Conservation (phyloP, 2,113 vertebrate genomes). For the Dipodomys spectabilis region DNA sequence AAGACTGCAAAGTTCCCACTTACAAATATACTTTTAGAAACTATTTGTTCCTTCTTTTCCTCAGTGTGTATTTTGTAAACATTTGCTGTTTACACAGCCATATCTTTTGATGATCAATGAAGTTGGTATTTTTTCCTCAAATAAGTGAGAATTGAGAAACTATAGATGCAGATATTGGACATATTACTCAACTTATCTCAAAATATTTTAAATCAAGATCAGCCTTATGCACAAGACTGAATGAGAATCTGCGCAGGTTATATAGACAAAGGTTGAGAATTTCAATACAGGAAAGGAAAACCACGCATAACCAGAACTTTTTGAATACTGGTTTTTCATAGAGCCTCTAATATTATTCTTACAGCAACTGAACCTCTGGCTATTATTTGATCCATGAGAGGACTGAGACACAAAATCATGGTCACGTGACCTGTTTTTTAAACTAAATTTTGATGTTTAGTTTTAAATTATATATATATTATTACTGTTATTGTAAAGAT, state of each 20-base stretch:
- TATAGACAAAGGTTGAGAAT: neutral
- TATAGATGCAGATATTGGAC: neutral
- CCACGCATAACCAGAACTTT: neutral
- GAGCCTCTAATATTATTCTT: neutral
- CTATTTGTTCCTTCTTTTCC: conserved; percentile 29
- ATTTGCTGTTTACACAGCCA: neutral
- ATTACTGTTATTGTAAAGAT: too few relatives aligned
- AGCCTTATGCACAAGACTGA: neutral
- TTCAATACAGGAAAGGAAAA: neutral
- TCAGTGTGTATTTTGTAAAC: conserved; percentile 45
- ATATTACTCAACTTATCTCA: neutral
- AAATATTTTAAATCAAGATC: conserved; percentile 5
- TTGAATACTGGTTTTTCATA: neutral
- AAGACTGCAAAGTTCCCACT: conserved; percentile 27
- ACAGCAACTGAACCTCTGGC: neutral
- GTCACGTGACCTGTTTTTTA: neutral
- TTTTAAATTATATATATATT: too few relatives aligned
- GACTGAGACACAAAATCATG: neutral
- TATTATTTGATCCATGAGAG: neutral
- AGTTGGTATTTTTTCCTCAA: neutral
- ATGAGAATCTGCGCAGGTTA: neutral
- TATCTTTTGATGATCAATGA: conserved; percentile 42
- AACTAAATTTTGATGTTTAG: too few relatives aligned
- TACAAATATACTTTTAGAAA: conserved; percentile 46
- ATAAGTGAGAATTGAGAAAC: conserved; percentile 8